phyloP scores from a whole-genome alignment of 2,113 vertebrate genomes.

The Podarcis muralis region DNA sequence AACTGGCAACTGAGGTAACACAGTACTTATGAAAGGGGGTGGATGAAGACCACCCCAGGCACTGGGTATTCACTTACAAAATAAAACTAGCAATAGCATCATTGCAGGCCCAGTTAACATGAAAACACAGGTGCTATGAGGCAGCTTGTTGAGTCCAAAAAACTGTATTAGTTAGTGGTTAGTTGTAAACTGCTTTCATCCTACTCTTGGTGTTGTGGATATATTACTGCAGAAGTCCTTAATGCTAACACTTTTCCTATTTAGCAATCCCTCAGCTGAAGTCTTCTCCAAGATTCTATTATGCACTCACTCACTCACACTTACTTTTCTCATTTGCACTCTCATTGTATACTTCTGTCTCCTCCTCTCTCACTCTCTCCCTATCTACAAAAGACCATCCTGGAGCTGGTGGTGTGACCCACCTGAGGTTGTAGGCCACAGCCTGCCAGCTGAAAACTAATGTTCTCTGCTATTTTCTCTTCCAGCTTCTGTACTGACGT shows the following conservation, averaged over 20 bases:
- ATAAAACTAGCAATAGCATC: conserved; percentile 28
- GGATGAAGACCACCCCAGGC: background rate
- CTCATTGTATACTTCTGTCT: background rate
- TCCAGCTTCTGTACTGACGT: background rate
- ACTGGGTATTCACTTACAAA: conserved; percentile 15
- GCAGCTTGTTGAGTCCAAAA: background rate
- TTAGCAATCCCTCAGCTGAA: background rate
- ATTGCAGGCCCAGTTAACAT: background rate
- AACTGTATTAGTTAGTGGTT: background rate
- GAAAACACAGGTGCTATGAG: background rate
- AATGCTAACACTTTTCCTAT: background rate
- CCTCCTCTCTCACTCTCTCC: background rate
- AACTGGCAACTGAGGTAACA: conserved; percentile 40
- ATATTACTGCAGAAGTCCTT: background rate
- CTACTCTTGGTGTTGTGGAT: background rate
- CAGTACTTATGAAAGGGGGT: background rate
- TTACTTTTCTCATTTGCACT: no score
- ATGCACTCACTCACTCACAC: background rate
- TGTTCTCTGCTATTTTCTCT: background rate
- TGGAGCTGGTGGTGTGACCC: background rate
- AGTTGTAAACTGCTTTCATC: background rate
- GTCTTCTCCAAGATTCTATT: background rate
- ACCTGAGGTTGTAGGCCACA: background rate
- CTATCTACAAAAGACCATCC: background rate
- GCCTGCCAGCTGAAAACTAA: background rate